These are phyloP conservation scores for Florisuga fusca DNA, from an alignment of 2,797 vertebrate genomes.

Conservation along the genomic window DNA sequence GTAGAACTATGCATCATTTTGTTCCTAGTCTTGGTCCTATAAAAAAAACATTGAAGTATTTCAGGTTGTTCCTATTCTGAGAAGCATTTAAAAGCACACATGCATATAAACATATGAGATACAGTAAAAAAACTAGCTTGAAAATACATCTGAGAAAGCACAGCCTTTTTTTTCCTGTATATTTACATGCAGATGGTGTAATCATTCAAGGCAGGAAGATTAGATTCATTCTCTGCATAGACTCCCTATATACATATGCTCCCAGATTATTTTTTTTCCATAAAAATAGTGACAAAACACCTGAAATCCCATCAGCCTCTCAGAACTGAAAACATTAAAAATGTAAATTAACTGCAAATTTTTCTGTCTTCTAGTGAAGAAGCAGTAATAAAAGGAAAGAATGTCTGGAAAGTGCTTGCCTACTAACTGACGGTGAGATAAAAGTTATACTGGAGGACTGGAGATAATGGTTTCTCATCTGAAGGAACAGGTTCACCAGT, in stretches of 20 bases:
- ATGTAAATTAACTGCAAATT: neutral
- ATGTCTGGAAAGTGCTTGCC: neutral
- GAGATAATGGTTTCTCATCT: neutral
- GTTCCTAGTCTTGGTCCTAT: neutral
- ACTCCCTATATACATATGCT: fast-evolving
- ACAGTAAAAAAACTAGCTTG: neutral
- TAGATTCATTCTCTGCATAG: neutral
- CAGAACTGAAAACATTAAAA: neutral
- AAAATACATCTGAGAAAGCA: neutral
- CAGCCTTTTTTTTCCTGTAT: neutral
- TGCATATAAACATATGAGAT: neutral
- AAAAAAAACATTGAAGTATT: neutral
- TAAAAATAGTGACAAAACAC: neutral
- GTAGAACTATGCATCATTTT: neutral
- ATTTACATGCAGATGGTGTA: neutral
- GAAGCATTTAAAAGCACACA: neutral
- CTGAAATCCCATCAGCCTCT: neutral
- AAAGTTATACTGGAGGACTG: neutral
- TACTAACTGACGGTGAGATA: neutral
- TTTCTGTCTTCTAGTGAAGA: neutral
- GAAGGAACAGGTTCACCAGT: neutral
- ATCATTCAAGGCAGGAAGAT: neutral
- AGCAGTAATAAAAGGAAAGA: neutral
- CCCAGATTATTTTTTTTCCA: neutral
- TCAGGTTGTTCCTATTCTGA: neutral